Evolutionary conservation across 1,140 invertebrate genomes (phyloP), one percentile per base, ranked within the genome.

Genomic region (Caenorhabditis tropicalis): DNA sequence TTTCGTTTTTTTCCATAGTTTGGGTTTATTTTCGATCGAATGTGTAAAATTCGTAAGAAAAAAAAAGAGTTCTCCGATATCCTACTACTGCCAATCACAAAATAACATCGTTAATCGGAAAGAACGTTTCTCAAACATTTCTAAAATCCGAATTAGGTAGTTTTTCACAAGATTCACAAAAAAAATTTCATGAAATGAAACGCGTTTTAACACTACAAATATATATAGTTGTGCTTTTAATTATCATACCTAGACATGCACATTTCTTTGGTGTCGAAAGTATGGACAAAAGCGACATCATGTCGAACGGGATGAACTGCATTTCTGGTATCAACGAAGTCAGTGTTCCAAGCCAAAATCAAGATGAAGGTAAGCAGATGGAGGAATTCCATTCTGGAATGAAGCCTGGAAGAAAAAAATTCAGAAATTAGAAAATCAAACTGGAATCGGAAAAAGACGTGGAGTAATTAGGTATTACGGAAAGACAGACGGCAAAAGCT

Each of bases 221-320:
- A n/a, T n/a, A n/a, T n/a, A n/a, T n/a, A n/a, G n/a, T n/a, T n/a
- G n/a, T n/a, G n/a, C n/a, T n/a, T n/a, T n/a, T n/a, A n/a, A n/a
- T n/a, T n/a, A n/a, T n/a, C 39, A 16, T 19, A 82, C 82, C 82
- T 43, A 21, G 39, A 46, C 60, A 82, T 74, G 33, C 82, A 82
- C 39, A 43, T 70, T 43, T 82, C 82, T 24, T 51, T 65, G 12
- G 82, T 82, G 16, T 82, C 82, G 24, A 82, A 82, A 19, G 82
- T 82, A 46, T 82, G 82, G n/a, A 82, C 82, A 36, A 82, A 82
- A 24, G 56, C 33, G 19, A 82, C 21, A 46, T 82, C 82, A 9
- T 82, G 82, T 6, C 65, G 65, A 1, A 74, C 65, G 43, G 65
- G n/a, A 74, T 74, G 65, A 74, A 74, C 65, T 10, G 65, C 65